A percentile compares a stretch with the other conserved stretches of the same genome.
These are phyloP conservation scores for Malurus splendens DNA, from an alignment of 2,797 vertebrate species.

Conservation along the genomic window DNA sequence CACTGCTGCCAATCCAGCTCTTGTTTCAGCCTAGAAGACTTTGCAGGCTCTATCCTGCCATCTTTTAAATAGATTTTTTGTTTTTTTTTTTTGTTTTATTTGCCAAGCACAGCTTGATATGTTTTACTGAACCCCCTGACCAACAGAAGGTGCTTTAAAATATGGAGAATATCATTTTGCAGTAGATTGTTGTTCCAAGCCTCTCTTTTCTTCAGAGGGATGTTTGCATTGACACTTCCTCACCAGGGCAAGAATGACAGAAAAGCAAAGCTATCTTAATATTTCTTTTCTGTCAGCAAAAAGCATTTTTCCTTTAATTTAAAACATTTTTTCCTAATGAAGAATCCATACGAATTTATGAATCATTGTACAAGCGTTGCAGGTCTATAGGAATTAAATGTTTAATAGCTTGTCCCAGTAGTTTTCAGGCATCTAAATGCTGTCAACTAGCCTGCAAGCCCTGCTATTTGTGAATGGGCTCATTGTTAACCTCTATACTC, in stretches of 20 bases:
- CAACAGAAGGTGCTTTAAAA: background rate
- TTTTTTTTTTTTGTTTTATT: background rate
- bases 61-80: background rate
- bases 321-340: background rate
- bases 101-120: background rate
- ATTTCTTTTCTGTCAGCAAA: background rate
- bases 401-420: background rate
- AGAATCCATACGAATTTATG: background rate
- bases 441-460: background rate
- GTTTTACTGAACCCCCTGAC: background rate
- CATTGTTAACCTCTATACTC: background rate
- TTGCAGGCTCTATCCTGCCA: background rate
- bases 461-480: background rate
- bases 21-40: background rate
- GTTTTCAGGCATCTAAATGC: background rate
- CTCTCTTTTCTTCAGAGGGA: background rate
- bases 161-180: background rate
- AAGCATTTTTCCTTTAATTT: background rate
- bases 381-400: background rate
- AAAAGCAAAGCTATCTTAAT: background rate
- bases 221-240: background rate
- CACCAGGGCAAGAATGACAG: background rate
- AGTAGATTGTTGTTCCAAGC: background rate
- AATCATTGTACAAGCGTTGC: background rate
- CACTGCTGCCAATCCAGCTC: background rate